Conservation (phyloP, 2,888 invertebrate species). For the Orthosia gothica region DNA sequence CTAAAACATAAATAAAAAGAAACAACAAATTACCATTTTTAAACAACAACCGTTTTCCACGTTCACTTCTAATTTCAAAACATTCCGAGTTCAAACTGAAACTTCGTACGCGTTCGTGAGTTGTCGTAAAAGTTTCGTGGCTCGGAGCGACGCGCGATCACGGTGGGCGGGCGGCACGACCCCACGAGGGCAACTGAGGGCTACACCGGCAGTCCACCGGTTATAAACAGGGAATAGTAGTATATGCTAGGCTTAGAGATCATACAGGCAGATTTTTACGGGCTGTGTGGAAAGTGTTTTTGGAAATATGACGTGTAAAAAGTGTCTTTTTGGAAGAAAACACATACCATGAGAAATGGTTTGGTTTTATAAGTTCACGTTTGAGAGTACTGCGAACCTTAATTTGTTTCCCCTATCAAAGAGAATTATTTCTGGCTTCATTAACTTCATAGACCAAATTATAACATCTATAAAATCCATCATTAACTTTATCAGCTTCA, state of each 20-base stretch:
- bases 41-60: constrained; percentile 27
- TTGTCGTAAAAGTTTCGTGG: constrained; percentile 63
- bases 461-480: neutral
- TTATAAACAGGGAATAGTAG: constrained; percentile 76
- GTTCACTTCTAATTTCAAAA: constrained; percentile 47
- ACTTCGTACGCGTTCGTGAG: constrained; percentile 34
- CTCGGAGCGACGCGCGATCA: constrained; percentile 54
- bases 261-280: neutral
- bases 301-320: neutral
- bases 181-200: constrained; percentile 83
- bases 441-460: neutral
- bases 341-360: too few species aligned
- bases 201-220: constrained; percentile 70
- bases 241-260: constrained; percentile 49
- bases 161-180: constrained; percentile 72
- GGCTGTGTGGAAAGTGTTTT: neutral
- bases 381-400: too few species aligned
- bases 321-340: too few species aligned
- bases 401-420: neutral
- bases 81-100: constrained; percentile 54
- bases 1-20: constrained; percentile 2
- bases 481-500: neutral
- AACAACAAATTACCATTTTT: constrained; percentile 52
- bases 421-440: neutral
- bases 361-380: too few species aligned